Evolutionary conservation across 2,888 invertebrate species (phyloP), one percentile per base, ranked within the genome.

Genomic region (Tanypteryx hageni): DNA sequence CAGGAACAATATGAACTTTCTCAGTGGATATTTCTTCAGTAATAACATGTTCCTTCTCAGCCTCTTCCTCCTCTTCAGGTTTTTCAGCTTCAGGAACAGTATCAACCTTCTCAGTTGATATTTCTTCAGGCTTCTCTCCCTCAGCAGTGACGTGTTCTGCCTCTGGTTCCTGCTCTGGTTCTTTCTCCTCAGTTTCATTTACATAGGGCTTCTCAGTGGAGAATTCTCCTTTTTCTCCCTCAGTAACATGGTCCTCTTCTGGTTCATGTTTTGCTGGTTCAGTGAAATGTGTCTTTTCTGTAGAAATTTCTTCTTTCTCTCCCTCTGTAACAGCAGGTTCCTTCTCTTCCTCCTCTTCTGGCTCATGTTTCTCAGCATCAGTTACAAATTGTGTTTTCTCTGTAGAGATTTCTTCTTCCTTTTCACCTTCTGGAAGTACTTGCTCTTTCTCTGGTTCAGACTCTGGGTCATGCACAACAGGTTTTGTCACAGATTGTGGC

Each of bases 121-220:
- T 85, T 61, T 92, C 57, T 92, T 86, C 27, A 0, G 27, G 64
- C 93, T 94, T 93, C 92, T 94, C 94, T 84, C 94, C 93, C 68
- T 93, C 92, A 14, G 93, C 93, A 85, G 94, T 93, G 94, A 94
- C 76, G 89, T 84, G 92, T 83, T 92, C 92, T 93, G 94, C 93
- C 86, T 94, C 93, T 44, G 93, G 93, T 27, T 92, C 61, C 16
- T 18, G 16, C 16, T 82, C 92, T 10, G 81, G 92, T 18, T 59
- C 22, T 16, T 14, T 18, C 61, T 76, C 11, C 27, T 86, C 86
- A 11, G 89, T 31, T 94, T 93, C 91, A 93, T 93, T 11, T 93
- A 93, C 76, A 93, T 93, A 92, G 93, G 76, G 22, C 44, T 18
- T 44, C 22, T 61, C 85, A 56, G 93, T 92, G 59, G 81, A 18